Base-by-base conservation (phyloP, 2,888 invertebrate species). In the Cantharis nigra region DNA sequence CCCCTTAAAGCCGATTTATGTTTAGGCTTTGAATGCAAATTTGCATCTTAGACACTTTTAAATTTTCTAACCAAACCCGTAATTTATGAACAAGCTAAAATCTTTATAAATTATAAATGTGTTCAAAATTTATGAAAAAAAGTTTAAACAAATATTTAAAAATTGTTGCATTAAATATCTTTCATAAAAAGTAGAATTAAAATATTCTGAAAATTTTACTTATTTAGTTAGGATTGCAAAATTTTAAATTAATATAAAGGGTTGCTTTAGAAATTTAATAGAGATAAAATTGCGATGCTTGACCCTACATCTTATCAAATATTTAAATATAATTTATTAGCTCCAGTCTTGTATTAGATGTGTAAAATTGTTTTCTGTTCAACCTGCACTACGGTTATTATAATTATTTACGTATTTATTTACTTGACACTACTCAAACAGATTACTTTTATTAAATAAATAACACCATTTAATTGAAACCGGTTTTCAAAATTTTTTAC, bases 1-100 rank as follows among this genome's bases (percentile, higher is more conserved):
- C 85, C 85, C 85, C 86, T 86, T 86, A 84, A 84, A 84, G 82
- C 84, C 85, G 82, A 84, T 85, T 85, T 84, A 84, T 85, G 82
- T 81, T 80, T 80, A 80, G 83, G 81, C 81, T 85, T 84, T 83
- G 81, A 81, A 83, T 84, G 83, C 83, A 83, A 85, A 85, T 85
- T 83, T 83, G 82, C 83, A 83, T 83, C 81, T 82, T 77, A 78
- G 78, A 79, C 79, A 77, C 76, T 79, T 79, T 79, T 77, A 77
- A 79, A 74, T 75, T 72, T 75, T 70, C 62, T 75, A 75, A 75
- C 63, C 63, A 78, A 72, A 63, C 78, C 70, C 65, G 62, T 73
- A 78, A 72, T 70, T 75, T 75, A 62, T n/a, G 30, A 77, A 74
- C 75, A 70, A 75, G 71, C 28, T 72, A 75, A 72, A 75, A 71